A percentile compares a stretch with the other conserved stretches of the same genome.
Evolutionary conservation across 1,140 invertebrate genomes (phyloP).

Genomic region (Zeugodacus cucurbitae): DNA sequence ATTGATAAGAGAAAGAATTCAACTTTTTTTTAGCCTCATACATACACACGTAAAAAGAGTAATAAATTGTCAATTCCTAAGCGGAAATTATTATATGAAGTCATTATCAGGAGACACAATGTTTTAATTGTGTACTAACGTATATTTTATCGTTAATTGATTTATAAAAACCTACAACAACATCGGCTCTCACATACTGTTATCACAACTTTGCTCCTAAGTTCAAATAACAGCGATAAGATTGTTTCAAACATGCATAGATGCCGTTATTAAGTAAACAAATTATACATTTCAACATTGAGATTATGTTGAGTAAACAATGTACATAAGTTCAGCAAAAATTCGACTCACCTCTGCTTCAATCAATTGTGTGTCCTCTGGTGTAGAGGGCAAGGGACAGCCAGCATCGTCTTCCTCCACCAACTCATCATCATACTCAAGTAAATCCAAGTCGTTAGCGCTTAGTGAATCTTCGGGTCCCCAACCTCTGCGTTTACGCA

Average conservation of each 20-base stretch:
- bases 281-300: not conserved
- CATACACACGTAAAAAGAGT: not conserved
- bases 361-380: conserved; percentile 83
- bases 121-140: no score
- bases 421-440: conserved; percentile 59
- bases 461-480: conserved; percentile 57
- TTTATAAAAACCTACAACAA: no score
- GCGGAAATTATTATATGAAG: no score
- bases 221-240: not conserved
- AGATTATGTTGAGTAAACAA: not conserved
- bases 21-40: no score
- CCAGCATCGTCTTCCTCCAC: conserved; percentile 84
- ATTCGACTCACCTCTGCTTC: conserved; percentile 75
- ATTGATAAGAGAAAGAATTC: conserved; percentile 37
- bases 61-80: no score
- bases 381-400: conserved; percentile 86
- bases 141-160: no score
- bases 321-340: not conserved
- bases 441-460: conserved; percentile 54
- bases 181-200: not conserved
- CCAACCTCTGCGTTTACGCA: conserved; percentile 62
- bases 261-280: not conserved
- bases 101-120: no score
- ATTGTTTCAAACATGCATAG: not conserved
- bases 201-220: not conserved